These are phyloP conservation scores for Telmatochromis sp. DNA, from an alignment of 2,113 vertebrate genomes.

Conservation along the genomic window DNA sequence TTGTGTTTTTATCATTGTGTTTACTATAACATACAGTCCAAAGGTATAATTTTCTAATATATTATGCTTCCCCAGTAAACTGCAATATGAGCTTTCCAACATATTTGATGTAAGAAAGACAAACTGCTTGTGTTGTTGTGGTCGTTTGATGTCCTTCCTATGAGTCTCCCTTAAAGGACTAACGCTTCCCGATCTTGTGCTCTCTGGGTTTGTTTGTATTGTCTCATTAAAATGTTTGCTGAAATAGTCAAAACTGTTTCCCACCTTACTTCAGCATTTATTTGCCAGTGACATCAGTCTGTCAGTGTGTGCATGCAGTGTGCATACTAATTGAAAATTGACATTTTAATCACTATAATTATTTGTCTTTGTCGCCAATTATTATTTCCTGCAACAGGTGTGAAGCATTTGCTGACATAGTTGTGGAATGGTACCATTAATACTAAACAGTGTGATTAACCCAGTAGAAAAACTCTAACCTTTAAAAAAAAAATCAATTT, in stretches of 20 bases:
- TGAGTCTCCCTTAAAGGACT: neutral
- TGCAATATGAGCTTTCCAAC: neutral
- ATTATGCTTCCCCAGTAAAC: neutral
- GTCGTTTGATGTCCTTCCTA: neutral
- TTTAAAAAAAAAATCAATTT: neutral
- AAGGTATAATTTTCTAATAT: neutral
- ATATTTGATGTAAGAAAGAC: neutral
- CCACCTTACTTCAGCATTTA: neutral
- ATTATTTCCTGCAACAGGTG: constrained; percentile 15
- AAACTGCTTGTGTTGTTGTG: neutral
- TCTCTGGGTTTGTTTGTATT: neutral
- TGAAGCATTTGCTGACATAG: neutral
- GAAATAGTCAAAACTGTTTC: neutral
- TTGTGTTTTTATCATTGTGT: neutral
- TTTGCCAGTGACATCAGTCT: neutral
- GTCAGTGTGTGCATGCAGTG: neutral
- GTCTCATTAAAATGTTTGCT: neutral
- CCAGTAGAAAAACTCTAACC: neutral
- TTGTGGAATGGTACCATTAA: neutral
- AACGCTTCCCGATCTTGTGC: neutral
- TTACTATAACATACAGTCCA: neutral
- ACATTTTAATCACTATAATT: constrained; percentile 14
- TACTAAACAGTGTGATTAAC: constrained; percentile 4
- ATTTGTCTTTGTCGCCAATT: neutral
- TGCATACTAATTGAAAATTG: neutral